Percentiles rank a stretch among this genome's conserved stretches.
Conservation (phyloP, 2,888 invertebrate species). For the Hirtodrosophila confusa region DNA sequence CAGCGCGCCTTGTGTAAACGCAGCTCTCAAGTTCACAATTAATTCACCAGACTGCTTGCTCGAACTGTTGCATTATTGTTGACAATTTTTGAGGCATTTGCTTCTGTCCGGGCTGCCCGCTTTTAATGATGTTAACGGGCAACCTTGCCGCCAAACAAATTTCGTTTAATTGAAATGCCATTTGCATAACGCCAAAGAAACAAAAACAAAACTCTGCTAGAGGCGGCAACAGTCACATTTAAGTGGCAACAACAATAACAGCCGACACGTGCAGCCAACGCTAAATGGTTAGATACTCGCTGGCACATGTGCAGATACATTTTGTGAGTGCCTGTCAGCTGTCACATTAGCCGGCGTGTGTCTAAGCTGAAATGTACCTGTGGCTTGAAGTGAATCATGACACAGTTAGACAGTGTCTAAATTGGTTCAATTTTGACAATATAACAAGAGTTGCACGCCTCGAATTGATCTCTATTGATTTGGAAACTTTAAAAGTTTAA, state of each 20-base stretch:
- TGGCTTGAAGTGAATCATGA: conserved; percentile 66
- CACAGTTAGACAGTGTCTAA: conserved; percentile 50
- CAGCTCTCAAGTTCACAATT: conserved; percentile 54
- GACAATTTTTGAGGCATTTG: conserved; percentile 46
- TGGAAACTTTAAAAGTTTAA: too few species aligned
- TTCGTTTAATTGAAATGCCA: conserved; percentile 75
- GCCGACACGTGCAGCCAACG: conserved; percentile 63
- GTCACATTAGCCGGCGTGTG: conserved; percentile 56
- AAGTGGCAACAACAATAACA: conserved; percentile 50
- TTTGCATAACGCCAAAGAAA: conserved; percentile 61
- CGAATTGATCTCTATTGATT: too few species aligned
- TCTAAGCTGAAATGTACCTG: conserved; percentile 51
- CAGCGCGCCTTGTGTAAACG: conserved; percentile 56
- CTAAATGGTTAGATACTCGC: conserved; percentile 28
- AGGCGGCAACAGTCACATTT: conserved; percentile 33
- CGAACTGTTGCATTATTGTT: conserved; percentile 49
- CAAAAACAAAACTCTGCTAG: conserved; percentile 16
- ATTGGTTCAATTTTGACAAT: too few species aligned
- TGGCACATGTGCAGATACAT: conserved; percentile 7
- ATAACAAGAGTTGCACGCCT: too few species aligned
- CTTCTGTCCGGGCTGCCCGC: conserved; percentile 27
- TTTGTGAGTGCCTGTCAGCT: conserved; percentile 39
- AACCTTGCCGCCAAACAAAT: conserved; percentile 66
- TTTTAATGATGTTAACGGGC: conserved; percentile 66
- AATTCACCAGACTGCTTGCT: conserved; percentile 8